Evolutionary conservation across 1,140 invertebrate species (phyloP).

Genomic region (Harpegnathos saltator): DNA sequence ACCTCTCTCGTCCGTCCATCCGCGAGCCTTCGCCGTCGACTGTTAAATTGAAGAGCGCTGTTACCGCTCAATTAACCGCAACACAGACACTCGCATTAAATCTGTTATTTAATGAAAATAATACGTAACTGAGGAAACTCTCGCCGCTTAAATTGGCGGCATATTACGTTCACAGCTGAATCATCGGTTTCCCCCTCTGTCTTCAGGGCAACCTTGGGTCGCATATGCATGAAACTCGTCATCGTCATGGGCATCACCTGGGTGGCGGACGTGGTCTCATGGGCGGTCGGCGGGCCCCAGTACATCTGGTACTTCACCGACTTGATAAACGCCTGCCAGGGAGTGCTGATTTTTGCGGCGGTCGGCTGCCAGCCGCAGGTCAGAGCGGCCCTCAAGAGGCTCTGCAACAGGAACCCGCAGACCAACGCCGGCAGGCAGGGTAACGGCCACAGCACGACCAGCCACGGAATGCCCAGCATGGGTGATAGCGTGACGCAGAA

Average conservation of each 20-base stretch:
- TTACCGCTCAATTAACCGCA: no score
- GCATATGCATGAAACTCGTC: conserved; percentile 93
- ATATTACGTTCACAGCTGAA: no score
- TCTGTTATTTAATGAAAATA: no score
- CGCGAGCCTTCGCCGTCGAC: no score
- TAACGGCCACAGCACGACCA: conserved; percentile 87
- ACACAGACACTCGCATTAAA: no score
- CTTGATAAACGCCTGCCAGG: conserved; percentile 93
- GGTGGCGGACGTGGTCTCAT: conserved; percentile 93
- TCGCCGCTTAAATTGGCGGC: no score
- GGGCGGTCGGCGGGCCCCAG: conserved; percentile 90
- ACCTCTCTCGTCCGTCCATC: no score
- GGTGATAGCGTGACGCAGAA: conserved; percentile 91
- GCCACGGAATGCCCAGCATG: conserved; percentile 92
- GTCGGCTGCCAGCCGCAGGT: conserved; percentile 95
- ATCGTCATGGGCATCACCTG: conserved; percentile 95
- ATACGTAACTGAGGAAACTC: no score
- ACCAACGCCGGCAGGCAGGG: conserved; percentile 85
- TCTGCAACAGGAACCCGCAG: conserved; percentile 87
- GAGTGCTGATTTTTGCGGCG: conserved; percentile 95
- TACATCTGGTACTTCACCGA: conserved; percentile 93
- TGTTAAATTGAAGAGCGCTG: no score
- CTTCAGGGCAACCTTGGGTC: conserved; percentile 90
- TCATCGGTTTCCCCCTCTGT: conserved; percentile 38
- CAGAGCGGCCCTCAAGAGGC: conserved; percentile 89